Evolutionary conservation across 2,888 invertebrate species (phyloP), one percentile per base, ranked within the genome.

Genomic region (Idaea aversata): DNA sequence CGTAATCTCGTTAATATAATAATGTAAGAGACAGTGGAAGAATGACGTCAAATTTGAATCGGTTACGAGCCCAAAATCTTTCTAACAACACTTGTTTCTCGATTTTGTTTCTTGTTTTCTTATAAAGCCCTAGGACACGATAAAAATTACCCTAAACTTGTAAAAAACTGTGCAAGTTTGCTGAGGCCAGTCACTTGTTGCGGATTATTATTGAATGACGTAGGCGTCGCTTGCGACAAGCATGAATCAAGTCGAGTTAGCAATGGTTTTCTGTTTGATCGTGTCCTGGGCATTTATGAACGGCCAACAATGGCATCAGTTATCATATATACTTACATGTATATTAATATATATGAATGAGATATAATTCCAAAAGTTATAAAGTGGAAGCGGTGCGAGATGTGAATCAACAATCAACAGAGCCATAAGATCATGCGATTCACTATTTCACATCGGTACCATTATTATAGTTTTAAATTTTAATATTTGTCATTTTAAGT

Each of bases 281-380:
- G 6, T 47, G 10, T 47, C 47, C 13, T 7, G 13, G 47, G 47
- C 13, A 13, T 47, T 47, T 10, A 47, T 13, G 47, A 47, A 10
- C 13, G 4, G 47, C 47, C 47, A 47, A 47, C 71, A 75, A 75
- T 72, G 70, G 74, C 71, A 66, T 77, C 67, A 72, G 69, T 70
- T 76, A 76, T 77, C 70, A 70, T 72, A 75, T 77, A 77, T 71
- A 70, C 75, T 75, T 78, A 77, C 75, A 70, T 67, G 73, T 67
- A 65, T 64, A 35, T 64, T 65, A 67, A 63, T 62, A 61, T 65
- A 72, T 72, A 68, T 68, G 71, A 73, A 72, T 71, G 70, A 74
- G 72, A 71, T 72, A 72, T 73, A 76, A 74, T 75, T 76, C 72
- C 68, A 74, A 75, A 76, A 73, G 69, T 70, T 72, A 66, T 67